Base-by-base conservation (phyloP, 2,797 vertebrate species). In the Tenualosa ilisha region DNA sequence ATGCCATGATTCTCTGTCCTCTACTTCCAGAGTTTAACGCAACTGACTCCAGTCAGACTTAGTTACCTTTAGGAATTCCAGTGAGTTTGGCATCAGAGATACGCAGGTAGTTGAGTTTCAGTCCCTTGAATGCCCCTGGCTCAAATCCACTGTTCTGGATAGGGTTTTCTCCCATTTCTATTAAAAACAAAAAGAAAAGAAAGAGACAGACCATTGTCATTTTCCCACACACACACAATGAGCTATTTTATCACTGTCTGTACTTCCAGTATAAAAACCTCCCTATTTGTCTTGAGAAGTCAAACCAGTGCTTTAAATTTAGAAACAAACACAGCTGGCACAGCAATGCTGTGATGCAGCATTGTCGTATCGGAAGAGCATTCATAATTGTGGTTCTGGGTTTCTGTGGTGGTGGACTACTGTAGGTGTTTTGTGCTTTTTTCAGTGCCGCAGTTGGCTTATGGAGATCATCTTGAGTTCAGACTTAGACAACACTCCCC, bases 141-240 rank as follows among this genome's bases (percentile, higher is more conserved):
- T 97, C 97, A 91, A 98, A 97, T 63, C 96, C 97, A 2, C 96
- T 96, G 94, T 98, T 98, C 86, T 96, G 95, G 91, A 98, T 93
- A 65, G 97, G 97, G 89, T 98, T 98, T 24, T 96, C 96, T 86
- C 97, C 97, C 97, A 98, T 97, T 92, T 98, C 97, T 98, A 92
- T 53, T 92, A 92, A 83, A 92, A 82, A 72, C 75, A 88, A 82
- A 88, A 86, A n/a, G n/a, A n/a, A n/a, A n/a, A n/a, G n/a, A n/a
- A 51, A 59, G 50, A 50, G 53, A 88, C 86, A 88, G 86, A 87
- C 86, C 86, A 87, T 81, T 87, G 65, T 81, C 85, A 82, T 43
- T 82, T 82, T 84, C 84, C 87, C 86, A 85, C 85, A 88, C 88
- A 53, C 68, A 85, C 82, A 81, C 87, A 86, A 68, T 31, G 40